Evolutionary conservation across 2,888 invertebrate genomes (phyloP).

Genomic region (Nemotelus nigrinus): DNA sequence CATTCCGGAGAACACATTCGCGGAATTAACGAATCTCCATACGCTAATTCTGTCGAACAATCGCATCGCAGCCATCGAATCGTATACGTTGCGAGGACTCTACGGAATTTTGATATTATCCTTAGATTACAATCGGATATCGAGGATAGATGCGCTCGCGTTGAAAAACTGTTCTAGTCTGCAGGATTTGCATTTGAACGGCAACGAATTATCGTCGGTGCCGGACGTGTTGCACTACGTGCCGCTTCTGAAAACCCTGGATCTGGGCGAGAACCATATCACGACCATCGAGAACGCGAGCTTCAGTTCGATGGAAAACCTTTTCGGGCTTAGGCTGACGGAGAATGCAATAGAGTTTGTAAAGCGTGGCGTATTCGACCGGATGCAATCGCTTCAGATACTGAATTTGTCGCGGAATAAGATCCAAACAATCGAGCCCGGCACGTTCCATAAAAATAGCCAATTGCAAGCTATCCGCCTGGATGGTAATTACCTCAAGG

Average conservation of each 20-base stretch:
- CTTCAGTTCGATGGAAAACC: constrained; percentile 83
- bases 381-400: constrained; percentile 83
- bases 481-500: constrained; percentile 84
- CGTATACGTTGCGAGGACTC: constrained; percentile 85
- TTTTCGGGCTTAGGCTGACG: constrained; percentile 88
- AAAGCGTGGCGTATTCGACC: constrained; percentile 80
- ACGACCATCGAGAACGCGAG: constrained; percentile 82
- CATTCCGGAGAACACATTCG: constrained; percentile 86
- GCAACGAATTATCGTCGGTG: constrained; percentile 81
- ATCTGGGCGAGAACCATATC: constrained; percentile 91
- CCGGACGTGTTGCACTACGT: constrained; percentile 85
- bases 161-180: constrained; percentile 89
- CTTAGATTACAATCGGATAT: constrained; percentile 85
- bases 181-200: constrained; percentile 89
- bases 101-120: constrained; percentile 85
- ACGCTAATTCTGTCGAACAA: constrained; percentile 88
- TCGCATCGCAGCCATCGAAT: constrained; percentile 83
- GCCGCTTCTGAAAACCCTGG: constrained; percentile 84
- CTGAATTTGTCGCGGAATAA: constrained; percentile 89
- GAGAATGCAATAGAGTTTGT: constrained; percentile 87
- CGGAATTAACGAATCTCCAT: constrained; percentile 88
- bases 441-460: constrained; percentile 79
- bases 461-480: constrained; percentile 88
- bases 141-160: constrained; percentile 83
- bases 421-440: constrained; percentile 79